phyloP scores from a whole-genome alignment of 2,113 vertebrate species.

The Peromyscus leucopus region DNA sequence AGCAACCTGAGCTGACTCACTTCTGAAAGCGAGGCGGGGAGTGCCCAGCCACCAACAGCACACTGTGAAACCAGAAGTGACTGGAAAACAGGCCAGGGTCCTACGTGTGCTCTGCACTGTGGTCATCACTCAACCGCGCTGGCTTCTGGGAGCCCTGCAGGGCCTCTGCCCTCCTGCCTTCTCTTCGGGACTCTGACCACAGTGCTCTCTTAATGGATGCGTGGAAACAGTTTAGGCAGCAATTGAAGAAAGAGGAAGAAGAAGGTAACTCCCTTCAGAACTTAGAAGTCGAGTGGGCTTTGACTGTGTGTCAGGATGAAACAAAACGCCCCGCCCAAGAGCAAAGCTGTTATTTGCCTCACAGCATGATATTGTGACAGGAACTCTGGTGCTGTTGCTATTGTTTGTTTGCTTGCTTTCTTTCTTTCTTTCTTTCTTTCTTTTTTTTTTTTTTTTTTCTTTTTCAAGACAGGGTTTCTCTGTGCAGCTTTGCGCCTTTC shows the following conservation, averaged over 20 bases:
- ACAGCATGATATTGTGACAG: neutral
- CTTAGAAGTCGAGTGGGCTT: neutral
- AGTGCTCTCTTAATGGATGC: neutral
- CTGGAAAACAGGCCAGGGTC: neutral
- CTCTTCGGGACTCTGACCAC: constrained; percentile 2
- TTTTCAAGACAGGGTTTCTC: too few species aligned
- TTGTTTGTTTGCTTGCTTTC: neutral
- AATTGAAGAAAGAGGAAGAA: neutral
- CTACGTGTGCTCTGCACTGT: neutral
- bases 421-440: too few species aligned
- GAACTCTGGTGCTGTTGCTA: neutral
- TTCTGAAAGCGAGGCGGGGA: neutral
- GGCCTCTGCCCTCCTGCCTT: constrained; percentile 23
- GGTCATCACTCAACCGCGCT: neutral
- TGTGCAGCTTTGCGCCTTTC: too few species aligned
- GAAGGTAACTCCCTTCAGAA: neutral
- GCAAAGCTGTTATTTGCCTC: neutral
- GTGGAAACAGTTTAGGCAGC: constrained; percentile 25
- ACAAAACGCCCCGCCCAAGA: neutral
- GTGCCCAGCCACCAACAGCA: neutral
- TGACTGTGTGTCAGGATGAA: neutral
- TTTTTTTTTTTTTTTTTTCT: too few species aligned
- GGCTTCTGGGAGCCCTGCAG: constrained; percentile 32
- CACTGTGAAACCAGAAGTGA: neutral
- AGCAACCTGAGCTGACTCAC: neutral